Evolutionary conservation across 2,113 vertebrate genomes (phyloP).

Genomic region (Chaetura pelagica): DNA sequence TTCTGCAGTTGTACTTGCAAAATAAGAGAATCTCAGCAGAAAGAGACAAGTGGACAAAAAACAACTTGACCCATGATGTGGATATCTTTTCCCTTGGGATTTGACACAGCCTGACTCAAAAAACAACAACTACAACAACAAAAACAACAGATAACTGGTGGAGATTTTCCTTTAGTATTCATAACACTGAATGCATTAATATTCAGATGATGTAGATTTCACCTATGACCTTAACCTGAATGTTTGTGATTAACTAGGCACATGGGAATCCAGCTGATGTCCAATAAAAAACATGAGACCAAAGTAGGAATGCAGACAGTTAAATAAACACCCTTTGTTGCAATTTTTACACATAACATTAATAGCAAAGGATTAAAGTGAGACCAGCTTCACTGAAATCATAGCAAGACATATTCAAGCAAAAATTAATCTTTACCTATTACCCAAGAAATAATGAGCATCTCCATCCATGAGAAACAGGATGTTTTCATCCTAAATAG

Average conservation of each 20-base stretch:
- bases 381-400: neutral
- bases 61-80: neutral
- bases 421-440: slow-evolving; percentile 84
- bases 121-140: neutral
- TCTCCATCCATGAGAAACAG: slow-evolving; percentile 95
- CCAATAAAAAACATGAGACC: neutral
- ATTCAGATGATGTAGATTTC: neutral
- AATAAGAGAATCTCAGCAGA: neutral
- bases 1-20: neutral
- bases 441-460: slow-evolving; percentile 96
- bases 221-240: neutral
- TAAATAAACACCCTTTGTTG: neutral
- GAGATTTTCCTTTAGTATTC: neutral
- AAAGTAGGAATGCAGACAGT: neutral
- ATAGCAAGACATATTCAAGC: neutral
- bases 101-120: neutral
- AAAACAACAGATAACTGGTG: accelerated
- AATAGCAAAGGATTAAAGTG: neutral
- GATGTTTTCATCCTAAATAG: slow-evolving; percentile 97
- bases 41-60: neutral
- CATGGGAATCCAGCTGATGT: neutral
- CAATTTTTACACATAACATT: neutral
- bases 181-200: neutral
- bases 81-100: neutral
- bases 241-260: neutral